Base-by-base conservation (phyloP, 1,140 invertebrate genomes). In the Reticulitermes speratus region DNA sequence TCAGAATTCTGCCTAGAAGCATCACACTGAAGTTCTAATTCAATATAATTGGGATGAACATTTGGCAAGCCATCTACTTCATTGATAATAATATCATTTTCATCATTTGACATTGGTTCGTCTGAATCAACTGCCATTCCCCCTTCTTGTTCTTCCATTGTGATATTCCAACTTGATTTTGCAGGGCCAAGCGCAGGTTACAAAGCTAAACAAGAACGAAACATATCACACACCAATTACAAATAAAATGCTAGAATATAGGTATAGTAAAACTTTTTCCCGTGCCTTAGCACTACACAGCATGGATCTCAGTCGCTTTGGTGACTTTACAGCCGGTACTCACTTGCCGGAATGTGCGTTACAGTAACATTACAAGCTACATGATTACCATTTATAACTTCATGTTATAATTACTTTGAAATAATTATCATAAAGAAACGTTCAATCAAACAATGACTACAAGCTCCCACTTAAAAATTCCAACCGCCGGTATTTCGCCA, bases 1-100 rank as follows among this genome's bases (percentile, higher is more conserved):
- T 88, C 82, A 87, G 90, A 88, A 55, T 89, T 89, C 59, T 86
- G 87, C 89, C 92, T 92, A 85, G 92, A 89, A 87, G 90, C 88
- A 86, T 92, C 90, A 82, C 90, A 88, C 87, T 92, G 89, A 83
- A 93, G 84, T 84, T 90, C 89, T 81, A 91, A 88, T 87, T 92
- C 90, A 86, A 90, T 89, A 85, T 91, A 92, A 89, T 95, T 95
- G 3, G 95, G 95, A 91, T 96, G 96, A 87, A 96, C 92, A 90
- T 95, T 96, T 86, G 96, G 95, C 89, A 97, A 93, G 52, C 96
- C 96, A 91, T 97, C 96, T 88, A 96, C 94, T 88, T 94, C 94
- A 89, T 97, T 97, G 65, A 86, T 86, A 65, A 87, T 86, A 52
- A 87, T 86, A 48, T 87, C 86, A 44, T 69, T 65, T 55, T 87